These are phyloP conservation scores for Pygocentrus nattereri DNA, from an alignment of 2,797 vertebrate genomes.

Conservation along the genomic window DNA sequence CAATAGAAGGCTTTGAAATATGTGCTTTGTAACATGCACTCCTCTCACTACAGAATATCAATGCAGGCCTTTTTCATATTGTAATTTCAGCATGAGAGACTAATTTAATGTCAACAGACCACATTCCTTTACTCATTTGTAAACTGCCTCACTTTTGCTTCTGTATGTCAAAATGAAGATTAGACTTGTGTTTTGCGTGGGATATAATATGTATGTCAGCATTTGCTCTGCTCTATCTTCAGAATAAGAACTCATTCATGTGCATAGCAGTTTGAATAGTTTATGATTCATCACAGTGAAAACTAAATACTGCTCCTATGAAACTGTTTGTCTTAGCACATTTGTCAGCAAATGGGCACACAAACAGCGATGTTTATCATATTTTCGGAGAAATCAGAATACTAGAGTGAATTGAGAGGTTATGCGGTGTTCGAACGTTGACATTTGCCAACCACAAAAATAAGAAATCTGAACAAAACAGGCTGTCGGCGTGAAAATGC, in stretches of 20 bases:
- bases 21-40: background rate
- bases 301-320: conserved; percentile 28
- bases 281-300: conserved; percentile 23
- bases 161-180: background rate
- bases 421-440: conserved; percentile 63
- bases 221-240: background rate
- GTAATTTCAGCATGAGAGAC: background rate
- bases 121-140: background rate
- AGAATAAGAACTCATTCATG: conserved; percentile 26
- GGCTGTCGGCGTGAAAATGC: conserved; percentile 52
- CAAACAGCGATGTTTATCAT: conserved; percentile 28
- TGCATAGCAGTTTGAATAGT: conserved; percentile 8
- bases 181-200: background rate
- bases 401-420: conserved; percentile 68
- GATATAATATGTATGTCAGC: conserved; percentile 1
- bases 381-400: conserved; percentile 52
- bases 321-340: conserved; percentile 57
- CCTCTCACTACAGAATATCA: background rate
- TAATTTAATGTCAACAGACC: background rate
- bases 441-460: conserved; percentile 77
- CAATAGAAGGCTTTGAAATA: background rate
- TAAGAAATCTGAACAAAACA: conserved; percentile 67
- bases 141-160: background rate
- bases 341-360: conserved; percentile 28
- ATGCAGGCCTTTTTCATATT: background rate